Conservation (phyloP, 1,140 invertebrate species). For the Stegodyphus dumicola region DNA sequence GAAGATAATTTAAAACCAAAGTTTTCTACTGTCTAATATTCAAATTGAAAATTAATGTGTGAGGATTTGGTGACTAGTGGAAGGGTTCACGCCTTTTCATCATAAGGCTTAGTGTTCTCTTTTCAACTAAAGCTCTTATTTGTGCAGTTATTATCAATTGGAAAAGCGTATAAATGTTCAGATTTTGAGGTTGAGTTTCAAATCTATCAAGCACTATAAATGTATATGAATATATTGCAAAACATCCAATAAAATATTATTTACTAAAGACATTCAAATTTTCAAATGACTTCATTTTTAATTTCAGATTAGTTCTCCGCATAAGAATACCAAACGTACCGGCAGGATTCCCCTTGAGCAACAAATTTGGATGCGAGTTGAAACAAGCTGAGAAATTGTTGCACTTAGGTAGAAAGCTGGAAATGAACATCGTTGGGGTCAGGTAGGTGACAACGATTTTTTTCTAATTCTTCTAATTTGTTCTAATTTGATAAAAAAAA, state of each 20-base stretch:
- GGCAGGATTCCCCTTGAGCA: slow-evolving; percentile 89
- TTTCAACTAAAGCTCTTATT: too few relatives aligned
- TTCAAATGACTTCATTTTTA: not conserved
- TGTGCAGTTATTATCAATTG: too few relatives aligned
- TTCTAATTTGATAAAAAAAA: too few relatives aligned
- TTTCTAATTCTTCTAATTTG: too few relatives aligned
- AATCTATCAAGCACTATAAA: too few relatives aligned
- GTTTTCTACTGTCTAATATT: too few relatives aligned
- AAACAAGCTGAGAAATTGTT: slow-evolving; percentile 83
- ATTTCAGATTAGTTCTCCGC: slow-evolving; percentile 80
- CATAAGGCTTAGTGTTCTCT: too few relatives aligned
- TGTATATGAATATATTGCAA: not conserved
- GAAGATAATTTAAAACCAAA: too few relatives aligned
- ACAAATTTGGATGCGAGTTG: slow-evolving; percentile 95
- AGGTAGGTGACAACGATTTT: slow-evolving; percentile 70
- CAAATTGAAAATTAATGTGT: too few relatives aligned
- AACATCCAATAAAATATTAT: not conserved
- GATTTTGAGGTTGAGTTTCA: not conserved
- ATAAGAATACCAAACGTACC: slow-evolving; percentile 90
- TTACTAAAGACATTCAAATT: not conserved
- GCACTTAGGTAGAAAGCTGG: slow-evolving; percentile 77
- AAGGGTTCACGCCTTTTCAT: too few relatives aligned
- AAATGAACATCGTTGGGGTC: slow-evolving; percentile 83
- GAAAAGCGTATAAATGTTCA: too few relatives aligned
- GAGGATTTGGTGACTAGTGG: too few relatives aligned